Base-by-base conservation (phyloP, 2,888 invertebrate genomes). In the Minunthozetes semirufus region DNA sequence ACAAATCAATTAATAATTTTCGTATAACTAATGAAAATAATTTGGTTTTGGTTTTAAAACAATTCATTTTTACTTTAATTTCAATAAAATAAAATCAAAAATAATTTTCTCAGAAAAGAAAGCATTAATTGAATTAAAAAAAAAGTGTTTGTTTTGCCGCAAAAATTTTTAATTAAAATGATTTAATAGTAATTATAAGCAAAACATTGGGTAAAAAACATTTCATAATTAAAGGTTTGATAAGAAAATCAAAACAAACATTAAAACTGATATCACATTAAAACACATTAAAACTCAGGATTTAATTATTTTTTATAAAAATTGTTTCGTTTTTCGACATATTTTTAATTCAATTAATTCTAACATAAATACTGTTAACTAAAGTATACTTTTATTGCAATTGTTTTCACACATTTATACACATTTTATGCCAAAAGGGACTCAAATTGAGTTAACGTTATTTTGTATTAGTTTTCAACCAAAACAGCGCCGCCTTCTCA, bases 211-310 rank as follows among this genome's bases (percentile, higher is more conserved):
- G n/a, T 48, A 17, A 48, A 17, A 48, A 53, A 53, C 53, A 53
- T 48, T 17, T 48, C 48, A 53, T 53, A 53, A 53, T 53, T 53
- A 53, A 53, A 53, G 53, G n/a, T 53, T 53, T 53, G 53, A 48
- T n/a, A 53, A 53, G n/a, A 19, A n/a, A 53, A 53, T 53, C 53
- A n/a, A 53, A 53, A 53, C 19, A 53, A 53, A 53, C 53, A 53
- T n/a, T 48, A 53, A 53, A 48, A n/a, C 19, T 17, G n/a, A 53
- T 53, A n/a, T n/a, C 53, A 53, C 17, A 8, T 48, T 13, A 6
- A 42, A n/a, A n/a, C n/a, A n/a, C n/a, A n/a, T n/a, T n/a, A n/a
- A n/a, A 33, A 33, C 33, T 33, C 33, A 33, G 33, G 8, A 5
- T 33, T 33, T 33, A 33, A 33, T 33, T 33, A 33, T 33, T 33